Percentiles rank a stretch among this genome's conserved stretches.
Evolutionary conservation across 2,797 vertebrate genomes (phyloP).

Genomic region (Pogonophryne albipinna): DNA sequence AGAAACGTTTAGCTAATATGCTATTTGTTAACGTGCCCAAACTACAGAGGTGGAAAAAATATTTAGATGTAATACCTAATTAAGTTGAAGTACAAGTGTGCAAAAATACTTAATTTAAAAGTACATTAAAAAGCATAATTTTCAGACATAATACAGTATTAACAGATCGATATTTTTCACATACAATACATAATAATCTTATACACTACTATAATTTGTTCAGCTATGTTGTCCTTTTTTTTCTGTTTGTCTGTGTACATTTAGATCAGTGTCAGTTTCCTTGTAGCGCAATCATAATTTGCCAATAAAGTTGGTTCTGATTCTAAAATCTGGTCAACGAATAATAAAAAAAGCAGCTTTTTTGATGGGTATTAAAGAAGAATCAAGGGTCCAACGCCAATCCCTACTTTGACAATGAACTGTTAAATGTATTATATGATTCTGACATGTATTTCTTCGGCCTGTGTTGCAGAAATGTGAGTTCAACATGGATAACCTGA

Average conservation of each 20-base stretch:
- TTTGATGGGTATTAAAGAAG: not conserved
- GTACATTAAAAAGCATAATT: too few relatives aligned
- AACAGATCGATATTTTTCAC: too few relatives aligned
- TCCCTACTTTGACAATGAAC: too few relatives aligned
- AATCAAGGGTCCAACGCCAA: too few relatives aligned
- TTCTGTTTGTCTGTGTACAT: not conserved
- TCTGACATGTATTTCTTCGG: slow-evolving; percentile 10
- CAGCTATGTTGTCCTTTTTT: too few relatives aligned
- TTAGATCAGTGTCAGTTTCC: not conserved
- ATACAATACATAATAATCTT: too few relatives aligned
- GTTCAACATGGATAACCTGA: slow-evolving; percentile 98
- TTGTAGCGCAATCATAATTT: not conserved
- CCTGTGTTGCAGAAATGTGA: slow-evolving; percentile 90
- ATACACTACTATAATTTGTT: too few relatives aligned
- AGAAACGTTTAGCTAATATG: not conserved
- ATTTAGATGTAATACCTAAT: not conserved
- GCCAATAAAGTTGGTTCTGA: not conserved
- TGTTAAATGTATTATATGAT: not conserved
- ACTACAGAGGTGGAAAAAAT: too few relatives aligned
- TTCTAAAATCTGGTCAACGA: not conserved
- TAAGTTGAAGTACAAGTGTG: too few relatives aligned
- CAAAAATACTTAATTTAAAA: too few relatives aligned
- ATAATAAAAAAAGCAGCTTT: too few relatives aligned
- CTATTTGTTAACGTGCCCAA: not conserved
- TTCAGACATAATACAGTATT: too few relatives aligned